These are phyloP conservation scores for Solea senegalensis DNA, from an alignment of 2,113 vertebrate genomes.

Conservation along the genomic window DNA sequence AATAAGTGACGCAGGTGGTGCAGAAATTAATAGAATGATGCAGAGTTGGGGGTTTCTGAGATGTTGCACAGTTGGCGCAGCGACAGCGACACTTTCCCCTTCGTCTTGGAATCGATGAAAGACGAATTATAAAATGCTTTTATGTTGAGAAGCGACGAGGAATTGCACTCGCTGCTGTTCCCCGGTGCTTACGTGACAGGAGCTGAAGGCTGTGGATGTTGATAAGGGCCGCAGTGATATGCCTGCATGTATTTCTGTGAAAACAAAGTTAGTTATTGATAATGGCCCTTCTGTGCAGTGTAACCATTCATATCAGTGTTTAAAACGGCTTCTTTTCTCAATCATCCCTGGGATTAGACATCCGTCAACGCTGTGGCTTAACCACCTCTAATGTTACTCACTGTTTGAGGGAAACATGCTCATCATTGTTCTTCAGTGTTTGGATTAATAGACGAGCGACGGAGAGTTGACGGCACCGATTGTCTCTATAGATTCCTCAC, in stretches of 20 bases:
- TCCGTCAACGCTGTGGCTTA: not conserved
- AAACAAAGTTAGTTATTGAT: slow-evolving; percentile 72
- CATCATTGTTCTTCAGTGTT: slow-evolving; percentile 16
- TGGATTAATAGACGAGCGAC: not conserved
- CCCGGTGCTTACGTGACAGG: slow-evolving; percentile 62
- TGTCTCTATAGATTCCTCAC: not conserved
- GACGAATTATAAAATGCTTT: not conserved
- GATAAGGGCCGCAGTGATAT: slow-evolving; percentile 67
- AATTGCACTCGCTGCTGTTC: slow-evolving; percentile 11
- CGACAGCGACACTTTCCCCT: too few relatives aligned
- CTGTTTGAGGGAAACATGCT: slow-evolving; percentile 17
- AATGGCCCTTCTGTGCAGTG: slow-evolving; percentile 22
- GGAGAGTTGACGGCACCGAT: not conserved
- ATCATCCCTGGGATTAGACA: not conserved
- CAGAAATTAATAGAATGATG: too few relatives aligned
- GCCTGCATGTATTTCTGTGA: slow-evolving; percentile 63
- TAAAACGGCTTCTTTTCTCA: slow-evolving; percentile 3
- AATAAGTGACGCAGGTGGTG: too few relatives aligned
- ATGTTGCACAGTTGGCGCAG: too few relatives aligned
- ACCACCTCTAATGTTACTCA: slow-evolving; percentile 13
- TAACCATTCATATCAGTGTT: slow-evolving; percentile 16
- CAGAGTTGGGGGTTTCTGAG: too few relatives aligned
- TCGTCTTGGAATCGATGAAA: not conserved
- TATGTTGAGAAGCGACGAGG: not conserved
- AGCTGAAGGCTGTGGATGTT: slow-evolving; percentile 57